These are phyloP conservation scores for Pammene aurita DNA, from an alignment of 2,888 invertebrate genomes.

Conservation along the genomic window DNA sequence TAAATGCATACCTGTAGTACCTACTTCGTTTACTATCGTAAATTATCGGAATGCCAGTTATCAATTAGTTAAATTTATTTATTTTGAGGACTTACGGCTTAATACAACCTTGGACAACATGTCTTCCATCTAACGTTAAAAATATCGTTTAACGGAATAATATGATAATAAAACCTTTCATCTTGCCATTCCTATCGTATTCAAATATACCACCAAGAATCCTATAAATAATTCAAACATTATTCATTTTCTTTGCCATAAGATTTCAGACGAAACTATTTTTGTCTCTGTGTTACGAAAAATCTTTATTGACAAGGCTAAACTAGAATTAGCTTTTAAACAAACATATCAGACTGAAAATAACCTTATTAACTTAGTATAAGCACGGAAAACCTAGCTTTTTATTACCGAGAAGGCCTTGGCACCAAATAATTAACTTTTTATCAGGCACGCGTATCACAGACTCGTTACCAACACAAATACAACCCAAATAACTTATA, in stretches of 20 bases:
- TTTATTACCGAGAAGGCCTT: slow-evolving; percentile 42
- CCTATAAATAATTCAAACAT: slow-evolving; percentile 38
- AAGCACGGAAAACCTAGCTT: slow-evolving; percentile 8
- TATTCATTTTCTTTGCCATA: slow-evolving; percentile 24
- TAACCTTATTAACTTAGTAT: slow-evolving; percentile 7
- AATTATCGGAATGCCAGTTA: too few species aligned
- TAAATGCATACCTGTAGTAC: too few species aligned
- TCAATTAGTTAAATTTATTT: too few species aligned
- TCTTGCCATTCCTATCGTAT: slow-evolving; percentile 12
- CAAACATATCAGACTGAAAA: slow-evolving; percentile 15
- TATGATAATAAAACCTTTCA: slow-evolving; percentile 14
- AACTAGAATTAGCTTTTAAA: not conserved
- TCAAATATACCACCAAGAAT: slow-evolving; percentile 5
- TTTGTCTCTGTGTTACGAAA: slow-evolving; percentile 30
- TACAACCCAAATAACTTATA: slow-evolving; percentile 41
- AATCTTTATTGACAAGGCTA: not conserved
- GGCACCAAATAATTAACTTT: slow-evolving; percentile 45
- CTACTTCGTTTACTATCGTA: too few species aligned
- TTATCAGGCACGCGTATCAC: slow-evolving; percentile 45
- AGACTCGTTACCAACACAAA: slow-evolving; percentile 43
- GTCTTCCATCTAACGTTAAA: not conserved
- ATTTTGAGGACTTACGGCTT: too few species aligned
- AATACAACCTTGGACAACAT: not conserved
- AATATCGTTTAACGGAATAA: slow-evolving; percentile 9
- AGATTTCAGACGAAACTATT: slow-evolving; percentile 18